These are phyloP conservation scores for Panonychus citri DNA, from an alignment of 1,140 invertebrate species.

Conservation along the genomic window DNA sequence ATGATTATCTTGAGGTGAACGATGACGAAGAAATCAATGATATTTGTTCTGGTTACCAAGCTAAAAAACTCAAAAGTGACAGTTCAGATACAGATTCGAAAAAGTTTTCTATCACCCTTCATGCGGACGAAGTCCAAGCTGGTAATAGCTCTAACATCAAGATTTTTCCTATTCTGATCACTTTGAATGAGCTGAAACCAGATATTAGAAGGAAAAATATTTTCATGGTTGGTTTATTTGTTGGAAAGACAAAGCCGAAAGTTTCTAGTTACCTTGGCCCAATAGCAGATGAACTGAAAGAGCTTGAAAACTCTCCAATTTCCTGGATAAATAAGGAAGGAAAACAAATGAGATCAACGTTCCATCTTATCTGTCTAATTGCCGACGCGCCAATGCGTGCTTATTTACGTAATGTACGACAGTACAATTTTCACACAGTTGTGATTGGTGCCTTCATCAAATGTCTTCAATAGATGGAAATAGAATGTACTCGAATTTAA, in stretches of 20 bases:
- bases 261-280: neutral
- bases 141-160: neutral
- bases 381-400: neutral
- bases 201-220: neutral
- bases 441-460: neutral
- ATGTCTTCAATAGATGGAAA: neutral
- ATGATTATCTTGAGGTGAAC: neutral
- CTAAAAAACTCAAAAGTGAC: neutral
- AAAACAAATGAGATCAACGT: neutral
- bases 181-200: neutral
- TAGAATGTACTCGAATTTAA: neutral
- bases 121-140: neutral
- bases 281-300: neutral
- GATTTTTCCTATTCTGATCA: neutral
- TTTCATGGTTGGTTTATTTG: neutral
- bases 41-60: neutral
- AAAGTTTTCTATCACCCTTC: neutral
- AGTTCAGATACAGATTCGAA: neutral
- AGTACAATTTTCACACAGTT: neutral
- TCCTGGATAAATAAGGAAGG: neutral
- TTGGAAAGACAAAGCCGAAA: neutral
- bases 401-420: neutral
- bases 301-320: neutral
- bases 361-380: neutral
- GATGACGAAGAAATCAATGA: neutral